Conservation (phyloP, 64 coral and sea anemone species). For the Montipora capricornis region DNA sequence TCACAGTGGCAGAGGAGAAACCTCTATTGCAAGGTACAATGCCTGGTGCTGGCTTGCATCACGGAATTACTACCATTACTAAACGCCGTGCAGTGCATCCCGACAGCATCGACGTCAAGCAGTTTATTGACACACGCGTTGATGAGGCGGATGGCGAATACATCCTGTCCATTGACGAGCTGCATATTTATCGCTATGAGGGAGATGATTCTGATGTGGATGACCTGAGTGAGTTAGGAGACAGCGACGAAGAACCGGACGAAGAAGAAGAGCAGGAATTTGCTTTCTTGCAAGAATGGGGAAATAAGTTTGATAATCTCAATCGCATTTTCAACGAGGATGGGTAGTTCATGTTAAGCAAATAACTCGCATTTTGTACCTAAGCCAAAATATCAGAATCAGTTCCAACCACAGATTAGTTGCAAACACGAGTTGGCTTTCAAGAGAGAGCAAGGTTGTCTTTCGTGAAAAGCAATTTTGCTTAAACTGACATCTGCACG, state of each 20-base stretch:
- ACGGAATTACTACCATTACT: slow-evolving; percentile 82
- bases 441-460: background rate
- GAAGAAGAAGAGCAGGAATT: slow-evolving; percentile 90
- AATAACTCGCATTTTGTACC: background rate
- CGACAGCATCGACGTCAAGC: slow-evolving; percentile 87
- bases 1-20: slow-evolving; percentile 71
- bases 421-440: background rate
- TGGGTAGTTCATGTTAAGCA: background rate
- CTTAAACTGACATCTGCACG: too few relatives aligned
- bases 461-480: too few relatives aligned
- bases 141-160: slow-evolving; percentile 90
- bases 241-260: slow-evolving; percentile 83
- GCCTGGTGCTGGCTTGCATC: slow-evolving; percentile 54
- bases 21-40: slow-evolving; percentile 73
- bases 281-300: slow-evolving; percentile 98
- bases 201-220: slow-evolving; percentile 91
- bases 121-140: slow-evolving; percentile 85
- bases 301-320: slow-evolving; percentile 92
- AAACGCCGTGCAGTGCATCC: slow-evolving; percentile 70
- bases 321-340: slow-evolving; percentile 72
- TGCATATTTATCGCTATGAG: slow-evolving; percentile 92
- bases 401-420: background rate
- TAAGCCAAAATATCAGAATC: background rate
- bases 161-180: slow-evolving; percentile 73
- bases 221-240: slow-evolving; percentile 92